Evolutionary conservation across 2,888 invertebrate genomes (phyloP).

Genomic region (Drosophila emarginata): DNA sequence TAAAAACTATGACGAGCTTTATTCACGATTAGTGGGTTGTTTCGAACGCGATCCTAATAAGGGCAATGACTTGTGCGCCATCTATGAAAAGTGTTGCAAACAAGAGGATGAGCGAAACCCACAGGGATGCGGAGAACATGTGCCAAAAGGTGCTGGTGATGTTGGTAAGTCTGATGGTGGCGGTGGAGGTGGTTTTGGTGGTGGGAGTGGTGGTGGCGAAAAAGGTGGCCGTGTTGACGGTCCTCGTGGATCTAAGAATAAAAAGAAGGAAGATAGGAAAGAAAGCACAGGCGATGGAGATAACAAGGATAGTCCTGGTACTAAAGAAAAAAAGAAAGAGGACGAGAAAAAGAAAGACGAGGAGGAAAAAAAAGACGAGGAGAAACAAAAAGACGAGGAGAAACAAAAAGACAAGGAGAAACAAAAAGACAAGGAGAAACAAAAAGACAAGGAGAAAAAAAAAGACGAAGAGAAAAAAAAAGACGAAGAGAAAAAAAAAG

Average conservation of each 20-base stretch:
- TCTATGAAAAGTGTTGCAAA: conserved; percentile 36
- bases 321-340: neutral
- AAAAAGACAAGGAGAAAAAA: neutral
- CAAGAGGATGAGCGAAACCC: neutral
- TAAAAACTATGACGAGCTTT: conserved; percentile 59
- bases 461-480: neutral
- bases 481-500: neutral
- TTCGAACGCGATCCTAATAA: conserved; percentile 26
- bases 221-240: conserved; percentile 9
- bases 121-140: neutral
- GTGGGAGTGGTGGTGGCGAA: neutral
- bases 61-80: neutral
- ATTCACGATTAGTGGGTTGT: conserved; percentile 40
- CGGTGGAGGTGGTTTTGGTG: neutral
- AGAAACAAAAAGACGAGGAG: no score
- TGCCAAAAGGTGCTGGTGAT: neutral
- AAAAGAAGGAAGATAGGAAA: neutral
- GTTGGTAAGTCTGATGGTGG: conserved; percentile 23
- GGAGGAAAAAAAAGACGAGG: neutral
- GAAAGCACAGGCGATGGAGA: conserved; percentile 19
- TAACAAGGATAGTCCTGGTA: neutral
- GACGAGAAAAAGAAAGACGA: neutral
- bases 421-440: neutral
- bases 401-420: no score
- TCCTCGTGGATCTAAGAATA: no score